These are phyloP conservation scores for Cassiopea xamachana DNA, from an alignment of 30 jellyfish, hydroid and myxozoan genomes.

Conservation along the genomic window DNA sequence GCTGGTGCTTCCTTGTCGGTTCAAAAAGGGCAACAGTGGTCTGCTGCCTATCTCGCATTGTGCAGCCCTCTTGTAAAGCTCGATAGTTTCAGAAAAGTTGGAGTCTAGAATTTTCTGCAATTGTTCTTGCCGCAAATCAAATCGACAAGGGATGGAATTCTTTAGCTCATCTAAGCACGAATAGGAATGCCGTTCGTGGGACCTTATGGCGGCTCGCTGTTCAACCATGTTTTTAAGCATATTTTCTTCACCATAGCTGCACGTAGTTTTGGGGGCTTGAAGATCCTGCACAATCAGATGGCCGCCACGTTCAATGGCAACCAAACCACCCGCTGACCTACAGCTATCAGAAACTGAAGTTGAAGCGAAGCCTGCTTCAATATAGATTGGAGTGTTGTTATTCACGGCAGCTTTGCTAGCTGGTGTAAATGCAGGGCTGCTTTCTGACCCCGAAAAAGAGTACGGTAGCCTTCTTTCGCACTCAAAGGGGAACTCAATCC, in stretches of 20 bases:
- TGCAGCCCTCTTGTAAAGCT: not conserved
- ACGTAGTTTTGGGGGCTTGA: not conserved
- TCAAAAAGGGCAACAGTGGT: not conserved
- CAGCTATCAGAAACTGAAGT: not conserved
- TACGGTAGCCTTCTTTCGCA: not conserved
- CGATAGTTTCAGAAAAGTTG: slow-evolving; percentile 29
- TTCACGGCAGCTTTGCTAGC: not conserved
- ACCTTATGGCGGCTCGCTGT: not conserved
- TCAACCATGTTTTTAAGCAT: not conserved
- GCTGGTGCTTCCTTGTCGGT: not conserved
- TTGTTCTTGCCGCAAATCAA: not conserved
- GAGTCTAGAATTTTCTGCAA: slow-evolving; percentile 1
- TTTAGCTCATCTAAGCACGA: not conserved
- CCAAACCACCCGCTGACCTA: not conserved
- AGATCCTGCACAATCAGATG: not conserved
- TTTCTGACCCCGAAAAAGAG: not conserved
- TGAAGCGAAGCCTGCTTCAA: not conserved
- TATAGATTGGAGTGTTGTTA: not conserved
- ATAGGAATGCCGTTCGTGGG: not conserved
- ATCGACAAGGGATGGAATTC: slow-evolving; percentile 3
- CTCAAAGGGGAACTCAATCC: not conserved
- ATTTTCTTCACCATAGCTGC: not conserved
- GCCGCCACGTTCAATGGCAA: not conserved
- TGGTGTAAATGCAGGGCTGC: not conserved
- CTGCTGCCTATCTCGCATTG: not conserved